Base-by-base conservation (phyloP, 2,113 vertebrate species). In the Quiscalus mexicanus region DNA sequence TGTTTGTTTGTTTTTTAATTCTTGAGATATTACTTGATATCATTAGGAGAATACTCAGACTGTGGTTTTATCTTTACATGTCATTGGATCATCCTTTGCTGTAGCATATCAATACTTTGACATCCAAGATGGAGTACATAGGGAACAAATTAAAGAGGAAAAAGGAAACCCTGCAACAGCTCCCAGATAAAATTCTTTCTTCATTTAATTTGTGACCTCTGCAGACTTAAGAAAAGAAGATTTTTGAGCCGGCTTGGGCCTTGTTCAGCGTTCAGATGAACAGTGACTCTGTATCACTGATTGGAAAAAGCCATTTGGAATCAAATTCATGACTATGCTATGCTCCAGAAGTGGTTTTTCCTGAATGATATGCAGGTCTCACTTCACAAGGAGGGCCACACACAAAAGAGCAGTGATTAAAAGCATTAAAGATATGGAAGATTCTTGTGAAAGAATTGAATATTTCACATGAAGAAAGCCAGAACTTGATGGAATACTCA, bases 401-500 rank as follows among this genome's bases (percentile, higher is more conserved):
- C 60, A 95, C 60, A 91, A 87, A 94, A 84, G 37, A 81, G 10
- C 10, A 87, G 59, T 80, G 44, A 95, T 90, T 87, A 92, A 93
- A 96, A 96, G 45, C 37, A 52, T 75, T 80, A 84, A 69, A 74
- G 35, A 87, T 63, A 23, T 45, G 30, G n/a, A 92, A 76, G 17
- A 53, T 95, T 41, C 70, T 91, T 65, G 82, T 90, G 84, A 95
- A 47, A 95, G 89, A 86, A 95, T 74, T 85, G 24, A 95, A 78
- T 90, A 42, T 90, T 85, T 95, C 79, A 73, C 74, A 93, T 90
- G 95, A 92, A 91, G 75, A 93, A 91, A 95, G 17, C 15, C 50
- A 47, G 73, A 77, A 25, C 75, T 58, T 93, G 93, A 97, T 68
- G n/a, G 96, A 95, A 96, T 89, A 91, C 30, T 92, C 58, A 76